Evolutionary conservation across 2,113 vertebrate genomes (phyloP), one percentile per base, ranked within the genome.

Genomic region (Silurus glanis): DNA sequence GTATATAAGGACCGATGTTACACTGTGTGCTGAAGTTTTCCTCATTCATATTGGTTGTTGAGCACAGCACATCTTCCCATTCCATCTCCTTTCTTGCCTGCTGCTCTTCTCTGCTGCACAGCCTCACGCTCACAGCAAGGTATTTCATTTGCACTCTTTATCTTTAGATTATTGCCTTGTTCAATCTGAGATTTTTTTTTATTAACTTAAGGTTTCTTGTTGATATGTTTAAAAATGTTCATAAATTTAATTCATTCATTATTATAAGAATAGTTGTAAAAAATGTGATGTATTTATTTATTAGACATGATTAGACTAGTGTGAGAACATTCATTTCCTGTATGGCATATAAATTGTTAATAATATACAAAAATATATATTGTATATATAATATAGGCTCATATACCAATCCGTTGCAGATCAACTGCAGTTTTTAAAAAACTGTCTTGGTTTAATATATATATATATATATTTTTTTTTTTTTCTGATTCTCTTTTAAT

Each of bases 21-120:
- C 83, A 86, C 85, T 62, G 83, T 23, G 59, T 69, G 86, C 79
- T 72, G 83, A 89, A 89, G 80, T 89, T 87, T 87, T 89, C 78
- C 85, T 84, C 67, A 85, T 69, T 59, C 72, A 71, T 81, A 80
- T 64, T 83, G 84, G 58, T 87, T 66, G 64, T 87, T 66, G 86
- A 66, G 66, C 88, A 83, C 83, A 87, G 72, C 47, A 45, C 64
- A 59, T 83, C 62, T 17, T 83, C 83, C 79, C 75, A 47, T 19
- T 72, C 56, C 67, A 61, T 83, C 72, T 83, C 67, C 58, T 75
- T 56, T 82, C 59, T 56, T 3, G n/a, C 58, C 56, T 59, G 58
- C 85, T 79, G 28, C 72, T 83, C 61, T 49, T 72, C 80, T 86
- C 59, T 86, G 66, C 81, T 82, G 64, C 19, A 51, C 74, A 84